Evolutionary conservation across 1,140 invertebrate genomes (phyloP).

Genomic region (Hormaphis cornu): DNA sequence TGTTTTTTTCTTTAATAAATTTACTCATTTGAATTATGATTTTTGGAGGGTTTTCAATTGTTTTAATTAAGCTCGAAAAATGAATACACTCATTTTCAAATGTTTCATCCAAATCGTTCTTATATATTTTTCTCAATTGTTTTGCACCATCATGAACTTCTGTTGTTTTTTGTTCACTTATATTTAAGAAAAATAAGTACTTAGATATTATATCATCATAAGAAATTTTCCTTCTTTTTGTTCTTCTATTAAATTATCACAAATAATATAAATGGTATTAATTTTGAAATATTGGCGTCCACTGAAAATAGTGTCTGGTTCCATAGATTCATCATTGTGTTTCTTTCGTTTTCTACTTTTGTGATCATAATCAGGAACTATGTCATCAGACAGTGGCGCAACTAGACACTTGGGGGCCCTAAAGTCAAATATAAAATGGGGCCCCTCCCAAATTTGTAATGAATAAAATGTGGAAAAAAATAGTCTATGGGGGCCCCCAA

Average conservation of each 20-base stretch:
- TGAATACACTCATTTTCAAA: background rate
- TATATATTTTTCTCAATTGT: background rate
- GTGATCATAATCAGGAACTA: background rate
- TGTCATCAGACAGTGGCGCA: background rate
- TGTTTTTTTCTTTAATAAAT: too few species aligned
- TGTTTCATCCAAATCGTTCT: constrained; percentile 1
- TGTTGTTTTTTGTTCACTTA: background rate
- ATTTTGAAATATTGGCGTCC: background rate
- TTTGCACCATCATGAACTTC: background rate
- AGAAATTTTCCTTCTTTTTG: background rate
- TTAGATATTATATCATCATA: background rate
- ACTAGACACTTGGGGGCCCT: too few species aligned
- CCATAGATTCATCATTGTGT: background rate
- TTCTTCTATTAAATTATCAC: background rate
- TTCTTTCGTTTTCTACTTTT: background rate
- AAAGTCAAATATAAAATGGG: too few species aligned
- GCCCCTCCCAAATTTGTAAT: too few species aligned
- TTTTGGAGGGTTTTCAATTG: background rate
- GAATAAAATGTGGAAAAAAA: too few species aligned
- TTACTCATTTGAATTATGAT: background rate
- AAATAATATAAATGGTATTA: background rate
- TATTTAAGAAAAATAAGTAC: background rate
- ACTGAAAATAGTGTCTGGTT: background rate
- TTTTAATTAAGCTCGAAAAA: background rate
- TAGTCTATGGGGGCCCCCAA: too few species aligned